Conservation (phyloP, 2,888 invertebrate genomes). For the Habroteleia sp. region DNA sequence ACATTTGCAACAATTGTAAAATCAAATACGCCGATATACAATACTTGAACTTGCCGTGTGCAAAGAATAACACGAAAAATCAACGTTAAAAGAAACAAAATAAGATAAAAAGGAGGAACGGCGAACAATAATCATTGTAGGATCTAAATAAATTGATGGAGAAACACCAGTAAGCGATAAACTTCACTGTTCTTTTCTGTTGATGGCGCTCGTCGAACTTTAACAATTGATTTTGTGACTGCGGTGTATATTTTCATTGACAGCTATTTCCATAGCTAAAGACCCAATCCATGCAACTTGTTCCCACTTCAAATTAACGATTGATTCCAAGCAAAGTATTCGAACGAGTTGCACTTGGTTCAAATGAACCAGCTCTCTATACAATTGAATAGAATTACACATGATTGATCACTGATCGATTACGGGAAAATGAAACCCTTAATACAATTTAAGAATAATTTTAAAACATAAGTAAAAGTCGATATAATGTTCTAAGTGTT, state of each 20-base stretch:
- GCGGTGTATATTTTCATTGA: too few relatives aligned
- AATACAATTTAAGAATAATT: constrained; percentile 55
- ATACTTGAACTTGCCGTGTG: constrained; percentile 9
- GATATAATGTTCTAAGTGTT: constrained; percentile 60
- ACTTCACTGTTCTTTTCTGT: neutral
- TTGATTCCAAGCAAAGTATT: neutral
- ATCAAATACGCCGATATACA: constrained; percentile 41
- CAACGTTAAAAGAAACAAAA: neutral
- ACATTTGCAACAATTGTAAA: too few relatives aligned
- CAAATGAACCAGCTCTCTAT: too few relatives aligned
- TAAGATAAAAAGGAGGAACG: constrained; percentile 1
- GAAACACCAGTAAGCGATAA: constrained; percentile 43
- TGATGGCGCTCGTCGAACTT: neutral
- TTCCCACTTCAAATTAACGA: too few relatives aligned
- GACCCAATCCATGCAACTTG: too few relatives aligned
- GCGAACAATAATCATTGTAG: constrained; percentile 45
- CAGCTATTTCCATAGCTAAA: too few relatives aligned
- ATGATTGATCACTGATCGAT: constrained; percentile 44
- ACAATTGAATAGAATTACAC: constrained; percentile 28
- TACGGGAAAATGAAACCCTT: constrained; percentile 54
- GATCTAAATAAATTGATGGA: constrained; percentile 42
- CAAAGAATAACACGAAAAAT: neutral
- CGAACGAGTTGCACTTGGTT: neutral
- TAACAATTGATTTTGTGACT: too few relatives aligned
- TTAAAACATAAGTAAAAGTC: constrained; percentile 33